Percentiles rank a stretch among this genome's conserved stretches.
Evolutionary conservation across 2,888 invertebrate species (phyloP).

Genomic region (Eilema griseolum): DNA sequence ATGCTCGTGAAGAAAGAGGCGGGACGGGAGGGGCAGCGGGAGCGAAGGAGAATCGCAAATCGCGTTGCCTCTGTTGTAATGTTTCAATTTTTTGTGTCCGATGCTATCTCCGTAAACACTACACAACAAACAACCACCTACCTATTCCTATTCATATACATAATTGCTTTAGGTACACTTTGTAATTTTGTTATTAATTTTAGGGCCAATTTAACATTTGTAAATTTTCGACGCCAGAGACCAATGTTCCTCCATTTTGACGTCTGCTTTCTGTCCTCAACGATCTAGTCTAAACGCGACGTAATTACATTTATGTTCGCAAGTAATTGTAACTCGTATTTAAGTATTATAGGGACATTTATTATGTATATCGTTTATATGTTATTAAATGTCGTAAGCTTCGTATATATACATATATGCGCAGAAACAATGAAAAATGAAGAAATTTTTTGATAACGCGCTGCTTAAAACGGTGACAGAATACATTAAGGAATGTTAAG

Average conservation of each 20-base stretch:
- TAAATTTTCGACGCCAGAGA: constrained; percentile 36
- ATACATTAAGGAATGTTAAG: constrained; percentile 50
- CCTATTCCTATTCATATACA: constrained; percentile 28
- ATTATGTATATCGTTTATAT: constrained; percentile 71
- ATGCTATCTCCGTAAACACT: constrained; percentile 52
- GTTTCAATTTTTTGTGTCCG: constrained; percentile 46
- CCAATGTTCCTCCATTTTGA: constrained; percentile 75
- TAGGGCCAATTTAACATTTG: constrained; percentile 39
- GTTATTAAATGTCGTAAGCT: constrained; percentile 82
- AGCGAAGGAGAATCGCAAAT: no score
- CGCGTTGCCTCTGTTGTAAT: no score
- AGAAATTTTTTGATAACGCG: constrained; percentile 59
- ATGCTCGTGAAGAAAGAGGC: no score
- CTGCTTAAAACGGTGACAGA: constrained; percentile 57
- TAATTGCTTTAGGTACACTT: constrained; percentile 31
- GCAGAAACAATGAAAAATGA: constrained; percentile 63
- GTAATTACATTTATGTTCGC: constrained; percentile 79
- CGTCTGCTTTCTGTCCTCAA: constrained; percentile 86
- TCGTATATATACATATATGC: constrained; percentile 63
- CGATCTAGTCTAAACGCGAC: constrained; percentile 85
- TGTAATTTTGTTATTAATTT: constrained; percentile 44
- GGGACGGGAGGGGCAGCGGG: no score
- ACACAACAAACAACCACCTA: constrained; percentile 16
- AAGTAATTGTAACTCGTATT: constrained; percentile 75
- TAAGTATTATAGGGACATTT: constrained; percentile 73